Evolutionary conservation across 2,797 vertebrate species (phyloP), one percentile per base, ranked within the genome.

Genomic region (Eospalax fontanierii): DNA sequence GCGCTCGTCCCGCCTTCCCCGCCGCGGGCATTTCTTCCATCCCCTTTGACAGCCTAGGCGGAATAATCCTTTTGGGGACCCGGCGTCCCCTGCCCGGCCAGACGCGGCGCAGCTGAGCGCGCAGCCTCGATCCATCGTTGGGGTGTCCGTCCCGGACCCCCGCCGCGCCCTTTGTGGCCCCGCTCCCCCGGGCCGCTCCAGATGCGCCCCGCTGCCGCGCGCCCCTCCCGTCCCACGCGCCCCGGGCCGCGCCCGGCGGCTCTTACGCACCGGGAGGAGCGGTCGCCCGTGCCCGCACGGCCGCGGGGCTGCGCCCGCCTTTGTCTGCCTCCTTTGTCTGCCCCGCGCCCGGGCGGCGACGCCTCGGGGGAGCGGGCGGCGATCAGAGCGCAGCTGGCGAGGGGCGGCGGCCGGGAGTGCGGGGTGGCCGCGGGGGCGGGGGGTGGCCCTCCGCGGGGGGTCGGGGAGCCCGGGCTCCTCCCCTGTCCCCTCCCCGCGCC

Each of bases 241-340:
- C 87, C 94, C 15, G 24, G 94, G 87, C 95, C 82, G 50, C 59
- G n/a, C 73, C 9, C 50, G 89, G 84, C 78, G 59, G 87, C 89
- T 92, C 40, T 79, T 88, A 95, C 93, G 93, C 96, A 95, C 97
- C 96, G 21, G 88, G 92, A 97, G 86, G 61, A 89, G 93, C 18
- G 57, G 91, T 90, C 54, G 92, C 81, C 87, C 76, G 59, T 14
- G 89, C 87, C 95, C 40, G 81, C 90, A 82, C 93, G 10, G 84
- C 91, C 66, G 84, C 90, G 91, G 43, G 74, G 81, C 96, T 91
- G 95, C 97, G 82, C 95, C 95, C 82, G 96, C 96, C 97, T 98
- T 98, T 98, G 98, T 98, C 95, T 97, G 81, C 82, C 83, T 89
- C 80, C 97, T 98, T 98, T 98, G 98, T 98, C 90, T 96, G 97